Base-by-base conservation (phyloP, 2,113 vertebrate species). In the Deroptyus accipitrinus region DNA sequence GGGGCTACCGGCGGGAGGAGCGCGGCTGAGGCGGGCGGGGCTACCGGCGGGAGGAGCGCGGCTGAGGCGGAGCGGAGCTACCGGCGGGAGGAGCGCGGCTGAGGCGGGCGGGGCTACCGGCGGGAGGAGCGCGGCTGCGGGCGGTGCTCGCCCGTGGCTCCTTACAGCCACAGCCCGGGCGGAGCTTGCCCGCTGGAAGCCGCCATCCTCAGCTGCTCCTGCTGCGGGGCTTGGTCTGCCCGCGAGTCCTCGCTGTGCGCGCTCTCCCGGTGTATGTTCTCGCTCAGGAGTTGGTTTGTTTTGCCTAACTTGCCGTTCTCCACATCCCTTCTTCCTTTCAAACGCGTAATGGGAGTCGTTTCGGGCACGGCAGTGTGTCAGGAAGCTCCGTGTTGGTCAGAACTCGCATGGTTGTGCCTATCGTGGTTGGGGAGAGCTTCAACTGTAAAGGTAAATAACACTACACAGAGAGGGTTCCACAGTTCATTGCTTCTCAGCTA, bases 361-460 rank as follows among this genome's bases (percentile, higher is more conserved):
- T 23, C 16, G 7, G n/a, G 67, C 13, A 3, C 7, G 15, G 23
- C 27, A 1, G 11, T 39, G 3, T 11, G 1, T 18, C 11, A 30
- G 33, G 35, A 16, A 31, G 4, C 10, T 24, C 10, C 1, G 1
- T 8, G 46, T 5, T 6, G 10, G 41, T 35, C 28, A 5, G 4
- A 24, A 28, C 16, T 33, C 4, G 7, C 6, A 1, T 3, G 27
- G 37, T 6, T 30, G 4, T 31, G 17, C 13, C 30, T 2, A 9
- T 31, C 23, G 10, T 4, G n/a, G 5, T 6, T 13, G 24, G n/a
- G 11, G 24, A 3, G 31, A 44, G 35, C 33, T 33, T 20, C 3
- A 4, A 1, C 13, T 18, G 11, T 6, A 1, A 19, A 7, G 24
- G 64, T 3, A 7, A 30, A 28, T 52, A 5, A 1, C 8, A 6